Evolutionary conservation across 2,888 invertebrate species (phyloP).

Genomic region (Cheilosia urbana): DNA sequence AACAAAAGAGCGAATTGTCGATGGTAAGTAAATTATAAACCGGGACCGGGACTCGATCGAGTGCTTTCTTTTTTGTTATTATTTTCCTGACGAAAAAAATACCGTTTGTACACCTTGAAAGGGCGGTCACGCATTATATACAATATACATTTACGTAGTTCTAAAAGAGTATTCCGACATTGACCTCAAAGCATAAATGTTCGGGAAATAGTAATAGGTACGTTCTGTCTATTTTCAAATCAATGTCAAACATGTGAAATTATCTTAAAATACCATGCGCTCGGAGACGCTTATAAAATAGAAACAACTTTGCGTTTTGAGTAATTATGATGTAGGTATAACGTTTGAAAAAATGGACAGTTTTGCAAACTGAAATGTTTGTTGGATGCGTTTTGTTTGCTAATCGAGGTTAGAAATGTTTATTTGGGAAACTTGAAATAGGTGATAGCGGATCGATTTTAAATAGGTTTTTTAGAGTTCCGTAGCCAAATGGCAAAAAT

Average conservation of each 20-base stretch:
- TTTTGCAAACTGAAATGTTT: no score
- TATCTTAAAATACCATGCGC: neutral
- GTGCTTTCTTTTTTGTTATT: no score
- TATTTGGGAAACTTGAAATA: no score
- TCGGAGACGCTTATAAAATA: neutral
- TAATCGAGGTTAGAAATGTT: no score
- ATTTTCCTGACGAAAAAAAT: neutral
- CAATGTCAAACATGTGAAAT: slow-evolving; percentile 9
- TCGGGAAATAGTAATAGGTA: neutral
- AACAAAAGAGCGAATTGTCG: slow-evolving; percentile 81
- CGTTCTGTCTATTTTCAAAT: slow-evolving; percentile 1
- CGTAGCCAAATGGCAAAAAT: no score
- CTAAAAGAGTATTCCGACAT: neutral
- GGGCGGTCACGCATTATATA: no score
- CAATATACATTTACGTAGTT: neutral
- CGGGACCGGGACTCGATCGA: neutral
- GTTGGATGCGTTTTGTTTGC: no score
- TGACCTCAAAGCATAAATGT: neutral
- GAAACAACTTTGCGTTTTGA: neutral
- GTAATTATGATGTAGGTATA: neutral
- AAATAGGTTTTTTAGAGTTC: no score
- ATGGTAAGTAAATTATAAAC: slow-evolving; percentile 77
- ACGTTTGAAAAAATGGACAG: neutral
- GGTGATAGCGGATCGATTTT: no score
- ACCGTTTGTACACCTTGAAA: neutral